Conservation (phyloP, 2,113 vertebrate genomes). For the Podocnemis expansa region DNA sequence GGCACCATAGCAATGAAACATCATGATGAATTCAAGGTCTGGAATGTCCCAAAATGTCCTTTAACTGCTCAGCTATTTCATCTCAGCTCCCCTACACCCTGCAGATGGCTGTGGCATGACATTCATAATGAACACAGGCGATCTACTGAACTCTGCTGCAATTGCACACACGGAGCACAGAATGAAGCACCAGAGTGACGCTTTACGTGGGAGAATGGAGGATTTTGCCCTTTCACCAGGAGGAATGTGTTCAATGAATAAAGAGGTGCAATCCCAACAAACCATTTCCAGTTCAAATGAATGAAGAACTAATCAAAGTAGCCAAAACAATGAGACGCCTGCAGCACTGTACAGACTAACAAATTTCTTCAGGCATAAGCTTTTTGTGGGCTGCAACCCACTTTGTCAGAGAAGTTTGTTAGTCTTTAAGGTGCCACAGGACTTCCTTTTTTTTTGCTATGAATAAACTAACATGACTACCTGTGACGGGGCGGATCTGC, state of each 20-base stretch:
- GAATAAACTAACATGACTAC: no score
- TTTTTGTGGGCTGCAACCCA: no score
- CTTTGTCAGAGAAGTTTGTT: no score
- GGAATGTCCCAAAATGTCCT: background rate
- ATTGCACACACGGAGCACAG: background rate
- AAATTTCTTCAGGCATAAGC: no score
- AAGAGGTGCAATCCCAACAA: background rate
- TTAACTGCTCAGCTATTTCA: background rate
- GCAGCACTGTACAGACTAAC: no score
- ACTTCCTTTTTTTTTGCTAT: no score
- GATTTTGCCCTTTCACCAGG: fast-evolving
- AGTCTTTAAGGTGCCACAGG: no score
- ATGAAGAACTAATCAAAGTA: background rate
- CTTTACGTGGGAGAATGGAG: background rate
- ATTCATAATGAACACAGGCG: background rate
- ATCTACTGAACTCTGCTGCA: background rate
- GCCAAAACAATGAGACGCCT: no score
- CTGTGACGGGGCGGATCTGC: no score
- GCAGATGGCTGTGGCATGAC: background rate
- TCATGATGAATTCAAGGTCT: background rate
- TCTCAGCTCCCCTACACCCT: background rate
- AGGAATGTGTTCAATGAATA: background rate
- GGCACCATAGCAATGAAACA: background rate
- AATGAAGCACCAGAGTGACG: background rate
- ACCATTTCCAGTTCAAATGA: background rate